phyloP scores from a whole-genome alignment of 2,113 vertebrate genomes.

The Echinops telfairi region DNA sequence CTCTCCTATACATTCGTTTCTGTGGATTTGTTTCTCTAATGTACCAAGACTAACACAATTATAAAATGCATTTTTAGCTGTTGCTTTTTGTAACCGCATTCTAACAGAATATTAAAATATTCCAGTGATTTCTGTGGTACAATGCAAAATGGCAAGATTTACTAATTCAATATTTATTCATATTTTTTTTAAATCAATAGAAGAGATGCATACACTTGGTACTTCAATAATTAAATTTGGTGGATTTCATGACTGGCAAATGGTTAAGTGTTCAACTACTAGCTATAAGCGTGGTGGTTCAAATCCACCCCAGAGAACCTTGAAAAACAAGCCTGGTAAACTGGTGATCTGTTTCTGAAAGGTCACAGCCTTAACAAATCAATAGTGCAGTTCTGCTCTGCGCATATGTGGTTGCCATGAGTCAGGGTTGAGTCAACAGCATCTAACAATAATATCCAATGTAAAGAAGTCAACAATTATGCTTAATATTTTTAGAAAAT shows the following conservation, averaged over 20 bases:
- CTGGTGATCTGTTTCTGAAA: too few species aligned
- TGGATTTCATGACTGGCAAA: too few species aligned
- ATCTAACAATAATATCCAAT: not conserved
- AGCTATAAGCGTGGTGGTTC: too few species aligned
- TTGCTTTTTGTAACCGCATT: constrained; percentile 2
- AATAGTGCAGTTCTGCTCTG: too few species aligned
- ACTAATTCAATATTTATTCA: constrained; percentile 10
- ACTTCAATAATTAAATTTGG: not conserved
- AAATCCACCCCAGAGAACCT: too few species aligned
- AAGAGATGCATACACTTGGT: not conserved
- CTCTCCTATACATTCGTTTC: too few species aligned
- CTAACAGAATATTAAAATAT: constrained; percentile 20
- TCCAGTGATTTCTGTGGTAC: not conserved
- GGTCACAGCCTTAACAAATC: too few species aligned
- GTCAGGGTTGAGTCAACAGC: not conserved
- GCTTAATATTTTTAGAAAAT: constrained; percentile 13
- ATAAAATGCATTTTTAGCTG: not conserved
- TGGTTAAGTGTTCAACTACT: too few species aligned
- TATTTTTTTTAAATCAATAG: constrained; percentile 3
- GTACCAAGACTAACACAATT: not conserved
- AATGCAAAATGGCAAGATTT: constrained; percentile 21
- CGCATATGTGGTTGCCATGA: not conserved
- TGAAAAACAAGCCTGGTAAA: too few species aligned
- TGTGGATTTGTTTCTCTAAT: too few species aligned
- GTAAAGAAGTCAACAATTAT: constrained; percentile 33